These are phyloP conservation scores for Thermophis baileyi DNA, from an alignment of 2,113 vertebrate genomes.

Conservation along the genomic window DNA sequence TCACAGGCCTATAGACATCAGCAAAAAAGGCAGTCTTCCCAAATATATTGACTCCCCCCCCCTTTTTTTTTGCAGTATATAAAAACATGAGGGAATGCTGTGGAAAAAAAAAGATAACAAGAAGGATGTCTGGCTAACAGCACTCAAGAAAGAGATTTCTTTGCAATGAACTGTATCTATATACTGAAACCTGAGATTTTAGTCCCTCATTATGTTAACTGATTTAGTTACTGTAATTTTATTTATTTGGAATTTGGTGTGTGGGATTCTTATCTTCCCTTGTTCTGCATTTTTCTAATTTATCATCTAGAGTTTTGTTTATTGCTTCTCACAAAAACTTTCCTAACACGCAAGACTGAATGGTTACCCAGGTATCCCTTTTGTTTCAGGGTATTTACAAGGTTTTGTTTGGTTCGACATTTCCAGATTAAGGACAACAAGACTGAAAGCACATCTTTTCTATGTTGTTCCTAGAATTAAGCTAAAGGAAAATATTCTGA, in stretches of 20 bases:
- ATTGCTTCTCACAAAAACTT: background rate
- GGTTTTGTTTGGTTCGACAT: background rate
- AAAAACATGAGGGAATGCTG: background rate
- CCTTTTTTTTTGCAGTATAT: background rate
- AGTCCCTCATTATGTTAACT: background rate
- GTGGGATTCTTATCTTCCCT: background rate
- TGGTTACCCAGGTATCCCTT: background rate
- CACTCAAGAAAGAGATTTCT: background rate
- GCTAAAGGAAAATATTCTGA: background rate
- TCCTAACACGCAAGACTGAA: background rate
- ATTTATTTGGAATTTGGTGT: background rate
- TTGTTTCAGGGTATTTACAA: background rate
- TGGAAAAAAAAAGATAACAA: background rate
- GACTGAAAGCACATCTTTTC: background rate
- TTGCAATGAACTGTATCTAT: background rate
- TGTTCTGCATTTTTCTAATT: background rate
- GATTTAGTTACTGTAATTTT: background rate
- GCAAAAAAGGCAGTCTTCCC: background rate
- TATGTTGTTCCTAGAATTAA: background rate
- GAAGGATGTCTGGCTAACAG: background rate
- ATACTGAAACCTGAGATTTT: background rate
- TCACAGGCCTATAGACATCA: background rate
- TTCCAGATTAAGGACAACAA: background rate
- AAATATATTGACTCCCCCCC: background rate
- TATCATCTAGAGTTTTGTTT: background rate